Evolutionary conservation across 23 tunicate genomes (phyloP).

Genomic region (Halocynthia aurantium): DNA sequence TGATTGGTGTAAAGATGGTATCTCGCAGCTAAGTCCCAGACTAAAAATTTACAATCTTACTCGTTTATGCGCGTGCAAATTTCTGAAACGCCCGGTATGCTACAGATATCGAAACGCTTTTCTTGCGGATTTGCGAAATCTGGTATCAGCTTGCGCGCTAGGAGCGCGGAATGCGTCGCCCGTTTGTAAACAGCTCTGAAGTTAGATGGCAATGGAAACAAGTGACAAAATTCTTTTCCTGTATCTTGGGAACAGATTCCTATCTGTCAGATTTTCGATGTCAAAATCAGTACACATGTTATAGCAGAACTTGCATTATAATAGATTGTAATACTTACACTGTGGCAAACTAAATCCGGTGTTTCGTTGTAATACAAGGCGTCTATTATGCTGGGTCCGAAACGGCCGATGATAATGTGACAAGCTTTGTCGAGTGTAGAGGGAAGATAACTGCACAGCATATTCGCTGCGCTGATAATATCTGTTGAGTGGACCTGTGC

Average conservation of each 20-base stretch:
- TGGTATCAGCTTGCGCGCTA: background rate
- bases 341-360: constrained; percentile 65
- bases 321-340: constrained; percentile 15
- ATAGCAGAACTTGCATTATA: too few species aligned
- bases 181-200: constrained; percentile 4
- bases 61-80: too few species aligned
- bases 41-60: too few species aligned
- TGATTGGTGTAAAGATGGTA: too few species aligned
- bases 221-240: constrained; percentile 62
- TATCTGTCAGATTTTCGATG: constrained; percentile 17
- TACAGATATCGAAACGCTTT: too few species aligned
- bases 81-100: too few species aligned
- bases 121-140: too few species aligned
- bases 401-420: constrained; percentile 27
- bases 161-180: background rate
- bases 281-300: too few species aligned
- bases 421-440: constrained; percentile 48
- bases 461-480: constrained; percentile 58
- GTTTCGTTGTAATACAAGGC: constrained; percentile 51
- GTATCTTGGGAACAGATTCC: constrained; percentile 73
- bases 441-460: constrained; percentile 40
- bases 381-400: constrained; percentile 58
- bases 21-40: too few species aligned
- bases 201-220: constrained; percentile 60
- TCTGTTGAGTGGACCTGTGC: constrained; percentile 70